phyloP scores from a whole-genome alignment of 1,140 invertebrate genomes.

The Arion vulgaris region DNA sequence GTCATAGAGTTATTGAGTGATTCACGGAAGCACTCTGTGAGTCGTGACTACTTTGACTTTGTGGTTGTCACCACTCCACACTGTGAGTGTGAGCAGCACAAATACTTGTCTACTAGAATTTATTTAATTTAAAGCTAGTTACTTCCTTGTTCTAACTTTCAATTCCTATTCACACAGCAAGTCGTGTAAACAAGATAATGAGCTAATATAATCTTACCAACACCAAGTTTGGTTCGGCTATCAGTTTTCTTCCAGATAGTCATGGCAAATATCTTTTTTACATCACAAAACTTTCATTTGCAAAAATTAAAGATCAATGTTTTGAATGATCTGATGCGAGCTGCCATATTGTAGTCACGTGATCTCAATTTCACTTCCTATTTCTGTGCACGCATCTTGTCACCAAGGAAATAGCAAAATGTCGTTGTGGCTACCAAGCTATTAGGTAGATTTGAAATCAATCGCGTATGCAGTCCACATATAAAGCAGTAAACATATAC shows the following conservation, averaged over 20 bases:
- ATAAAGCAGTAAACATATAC: no score
- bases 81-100: no score
- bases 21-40: no score
- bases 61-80: no score
- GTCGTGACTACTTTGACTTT: no score
- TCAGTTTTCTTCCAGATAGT: conserved; percentile 57
- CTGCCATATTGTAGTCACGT: conserved; percentile 57
- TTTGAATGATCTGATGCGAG: conserved; percentile 25
- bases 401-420: conserved; percentile 35
- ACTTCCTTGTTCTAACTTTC: not conserved
- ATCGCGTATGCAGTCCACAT: no score
- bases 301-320: not conserved
- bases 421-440: not conserved
- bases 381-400: conserved; percentile 36
- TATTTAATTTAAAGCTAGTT: no score
- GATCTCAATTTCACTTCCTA: conserved; percentile 36
- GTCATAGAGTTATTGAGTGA: no score
- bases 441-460: no score
- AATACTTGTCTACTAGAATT: no score
- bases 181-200: not conserved
- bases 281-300: not conserved
- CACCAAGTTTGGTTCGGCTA: conserved; percentile 55
- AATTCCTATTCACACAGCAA: not conserved
- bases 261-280: conserved; percentile 32
- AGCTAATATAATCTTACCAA: conserved; percentile 49